Evolutionary conservation across 2,888 invertebrate species (phyloP).

Genomic region (Oligia fasciuncula): DNA sequence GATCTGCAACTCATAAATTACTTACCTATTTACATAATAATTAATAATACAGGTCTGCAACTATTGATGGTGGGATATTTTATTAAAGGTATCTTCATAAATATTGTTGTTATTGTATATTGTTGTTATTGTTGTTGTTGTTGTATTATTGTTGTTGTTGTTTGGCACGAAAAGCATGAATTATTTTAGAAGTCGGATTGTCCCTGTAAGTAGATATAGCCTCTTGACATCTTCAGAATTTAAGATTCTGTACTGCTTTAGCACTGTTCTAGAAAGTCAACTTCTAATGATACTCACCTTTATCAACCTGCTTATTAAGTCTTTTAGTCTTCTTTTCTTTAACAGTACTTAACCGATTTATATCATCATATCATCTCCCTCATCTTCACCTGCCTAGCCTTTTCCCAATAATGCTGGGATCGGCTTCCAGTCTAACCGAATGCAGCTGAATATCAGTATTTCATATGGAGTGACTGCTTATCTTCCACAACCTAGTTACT

Average conservation of each 20-base stretch:
- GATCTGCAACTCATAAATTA: no score
- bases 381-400: no score
- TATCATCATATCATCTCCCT: no score
- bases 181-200: not conserved
- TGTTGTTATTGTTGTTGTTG: no score
- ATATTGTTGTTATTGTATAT: no score
- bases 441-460: not conserved
- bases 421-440: not conserved
- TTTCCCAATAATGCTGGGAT: not conserved
- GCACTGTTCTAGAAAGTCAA: not conserved
- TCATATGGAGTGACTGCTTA: no score
- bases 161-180: not conserved
- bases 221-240: not conserved
- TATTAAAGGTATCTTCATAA: not conserved
- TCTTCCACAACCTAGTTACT: not conserved
- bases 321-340: no score
- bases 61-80: constrained; percentile 6
- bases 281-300: no score
- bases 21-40: no score
- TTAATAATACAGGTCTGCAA: constrained; percentile 21
- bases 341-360: no score
- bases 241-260: not conserved
- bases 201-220: no score
- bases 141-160: no score
- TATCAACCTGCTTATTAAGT: not conserved